phyloP scores from a whole-genome alignment of 2,888 invertebrate species.

The Prosapia bicincta region DNA sequence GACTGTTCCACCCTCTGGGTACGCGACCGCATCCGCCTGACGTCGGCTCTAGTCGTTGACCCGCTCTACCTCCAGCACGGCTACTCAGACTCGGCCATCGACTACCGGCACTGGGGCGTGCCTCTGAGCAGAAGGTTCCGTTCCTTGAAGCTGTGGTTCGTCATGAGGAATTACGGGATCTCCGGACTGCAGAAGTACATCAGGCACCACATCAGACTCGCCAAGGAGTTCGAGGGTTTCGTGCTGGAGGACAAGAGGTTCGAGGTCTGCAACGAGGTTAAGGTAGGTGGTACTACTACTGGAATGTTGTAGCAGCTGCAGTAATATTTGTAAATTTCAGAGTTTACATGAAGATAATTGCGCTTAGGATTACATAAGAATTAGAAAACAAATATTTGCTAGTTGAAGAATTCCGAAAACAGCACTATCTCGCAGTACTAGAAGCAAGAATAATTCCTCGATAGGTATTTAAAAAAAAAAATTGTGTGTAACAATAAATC shows the following conservation, averaged over 20 bases:
- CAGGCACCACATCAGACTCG: conserved; percentile 83
- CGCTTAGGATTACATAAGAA: too few relatives aligned
- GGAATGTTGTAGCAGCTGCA: too few relatives aligned
- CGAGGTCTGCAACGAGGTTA: conserved; percentile 89
- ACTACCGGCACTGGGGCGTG: conserved; percentile 97
- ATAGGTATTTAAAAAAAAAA: too few relatives aligned
- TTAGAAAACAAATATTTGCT: too few relatives aligned
- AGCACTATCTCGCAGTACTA: too few relatives aligned
- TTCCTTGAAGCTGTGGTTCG: conserved; percentile 96
- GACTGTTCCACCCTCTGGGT: conserved; percentile 99
- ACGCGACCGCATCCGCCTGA: conserved; percentile 80
- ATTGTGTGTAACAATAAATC: too few relatives aligned
- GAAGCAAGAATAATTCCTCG: too few relatives aligned
- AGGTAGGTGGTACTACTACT: too few relatives aligned
- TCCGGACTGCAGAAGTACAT: conserved; percentile 92
- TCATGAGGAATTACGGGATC: conserved; percentile 89
- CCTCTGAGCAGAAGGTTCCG: conserved; percentile 93
- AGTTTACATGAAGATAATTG: too few relatives aligned
- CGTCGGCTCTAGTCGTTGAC: conserved; percentile 95
- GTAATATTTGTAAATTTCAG: too few relatives aligned
- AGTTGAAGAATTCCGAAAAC: too few relatives aligned
- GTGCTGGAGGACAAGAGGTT: conserved; percentile 82
- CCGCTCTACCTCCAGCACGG: conserved; percentile 97
- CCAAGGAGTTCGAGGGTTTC: conserved; percentile 81
- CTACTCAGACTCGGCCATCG: conserved; percentile 81